These are phyloP conservation scores for Sebastes schlegelii DNA, from an alignment of 2,113 vertebrate species.

Conservation along the genomic window DNA sequence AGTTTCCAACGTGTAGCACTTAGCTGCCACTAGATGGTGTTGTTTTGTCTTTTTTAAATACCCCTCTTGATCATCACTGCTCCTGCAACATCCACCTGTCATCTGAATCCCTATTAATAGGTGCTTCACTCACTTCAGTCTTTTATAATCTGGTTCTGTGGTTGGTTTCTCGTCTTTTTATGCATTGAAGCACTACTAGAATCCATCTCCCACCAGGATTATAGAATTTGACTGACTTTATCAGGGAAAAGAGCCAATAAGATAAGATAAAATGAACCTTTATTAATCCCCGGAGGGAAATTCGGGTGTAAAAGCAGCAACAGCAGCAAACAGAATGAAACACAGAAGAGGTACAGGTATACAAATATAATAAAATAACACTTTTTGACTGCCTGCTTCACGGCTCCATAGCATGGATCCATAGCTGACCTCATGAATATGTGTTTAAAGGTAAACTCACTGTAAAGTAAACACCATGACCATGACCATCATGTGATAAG, in stretches of 20 bases:
- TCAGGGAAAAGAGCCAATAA: neutral
- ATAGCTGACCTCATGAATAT: neutral
- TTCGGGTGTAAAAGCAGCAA: too few species aligned
- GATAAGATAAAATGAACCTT: too few species aligned
- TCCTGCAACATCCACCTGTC: too few species aligned
- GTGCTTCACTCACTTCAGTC: neutral
- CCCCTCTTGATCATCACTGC: neutral
- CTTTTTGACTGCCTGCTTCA: neutral
- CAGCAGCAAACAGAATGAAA: too few species aligned
- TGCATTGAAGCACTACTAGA: neutral
- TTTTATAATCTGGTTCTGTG: neutral
- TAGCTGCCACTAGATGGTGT: constrained; percentile 15
- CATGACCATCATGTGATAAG: too few species aligned
- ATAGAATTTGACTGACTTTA: too few species aligned
- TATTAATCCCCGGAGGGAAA: too few species aligned
- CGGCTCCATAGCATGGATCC: neutral
- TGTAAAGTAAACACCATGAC: neutral
- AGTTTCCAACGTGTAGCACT: neutral
- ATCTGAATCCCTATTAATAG: neutral
- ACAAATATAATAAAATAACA: neutral
- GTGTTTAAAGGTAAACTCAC: neutral
- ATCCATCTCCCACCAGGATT: neutral
- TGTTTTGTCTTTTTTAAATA: neutral
- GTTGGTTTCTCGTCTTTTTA: neutral
- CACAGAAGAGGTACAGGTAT: too few species aligned